These are phyloP conservation scores for Galeruca laticollis DNA, from an alignment of 2,888 invertebrate species.

Conservation along the genomic window DNA sequence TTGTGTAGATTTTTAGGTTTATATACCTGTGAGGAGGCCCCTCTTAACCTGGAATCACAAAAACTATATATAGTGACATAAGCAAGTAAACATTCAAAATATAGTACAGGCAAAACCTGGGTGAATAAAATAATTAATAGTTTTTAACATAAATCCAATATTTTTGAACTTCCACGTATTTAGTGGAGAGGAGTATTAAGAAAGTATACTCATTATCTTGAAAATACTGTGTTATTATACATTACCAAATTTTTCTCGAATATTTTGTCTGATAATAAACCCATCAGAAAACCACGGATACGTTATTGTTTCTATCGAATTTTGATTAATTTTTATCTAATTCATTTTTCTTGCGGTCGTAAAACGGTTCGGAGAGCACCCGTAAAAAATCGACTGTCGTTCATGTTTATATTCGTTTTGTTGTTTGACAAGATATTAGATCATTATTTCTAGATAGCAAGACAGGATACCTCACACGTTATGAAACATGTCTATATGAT, in stretches of 20 bases:
- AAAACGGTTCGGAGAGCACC: conserved; percentile 29
- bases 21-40: too few species aligned
- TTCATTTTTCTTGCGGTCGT: conserved; percentile 32
- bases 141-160: too few species aligned
- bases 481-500: conserved; percentile 18
- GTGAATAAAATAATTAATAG: too few species aligned
- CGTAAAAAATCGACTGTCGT: conserved; percentile 46
- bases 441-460: conserved; percentile 31
- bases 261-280: background rate
- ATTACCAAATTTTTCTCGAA: background rate
- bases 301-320: conserved; percentile 36
- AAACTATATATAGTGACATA: too few species aligned
- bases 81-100: too few species aligned
- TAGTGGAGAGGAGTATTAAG: too few species aligned
- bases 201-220: background rate
- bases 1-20: too few species aligned
- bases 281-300: background rate
- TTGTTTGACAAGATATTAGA: conserved; percentile 41
- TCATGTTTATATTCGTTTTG: conserved; percentile 41
- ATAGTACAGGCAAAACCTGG: too few species aligned
- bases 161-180: too few species aligned
- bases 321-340: conserved; percentile 44
- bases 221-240: background rate
- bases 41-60: too few species aligned
- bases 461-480: conserved; percentile 30